Evolutionary conservation across 2,888 invertebrate genomes (phyloP).

Genomic region (Pegoplata infirma): DNA sequence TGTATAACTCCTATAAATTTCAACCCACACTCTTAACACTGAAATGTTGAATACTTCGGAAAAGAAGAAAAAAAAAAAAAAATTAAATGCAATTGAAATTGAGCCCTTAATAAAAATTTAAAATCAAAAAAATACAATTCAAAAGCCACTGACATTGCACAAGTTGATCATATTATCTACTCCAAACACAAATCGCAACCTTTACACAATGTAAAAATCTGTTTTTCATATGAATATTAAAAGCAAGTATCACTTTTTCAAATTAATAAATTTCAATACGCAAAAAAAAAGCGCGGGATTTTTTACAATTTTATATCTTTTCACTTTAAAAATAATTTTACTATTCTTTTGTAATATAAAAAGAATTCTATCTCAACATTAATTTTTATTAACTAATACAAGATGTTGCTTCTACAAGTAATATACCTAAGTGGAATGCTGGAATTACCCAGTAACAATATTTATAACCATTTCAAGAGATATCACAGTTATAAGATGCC

Average conservation of each 20-base stretch:
- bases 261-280: not conserved
- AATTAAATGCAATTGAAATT: constrained; percentile 18
- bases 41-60: not conserved
- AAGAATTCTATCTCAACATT: constrained; percentile 9
- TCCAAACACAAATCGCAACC: not conserved
- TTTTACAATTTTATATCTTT: not conserved
- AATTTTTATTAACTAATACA: not conserved
- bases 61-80: not conserved
- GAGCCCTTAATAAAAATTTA: constrained; percentile 20
- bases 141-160: constrained; percentile 34
- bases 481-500: no score
- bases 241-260: constrained; percentile 12
- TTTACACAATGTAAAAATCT: not conserved
- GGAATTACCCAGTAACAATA: no score
- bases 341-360: constrained; percentile 18
- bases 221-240: not conserved
- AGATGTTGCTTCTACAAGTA: not conserved
- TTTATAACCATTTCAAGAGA: no score
- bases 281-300: not conserved
- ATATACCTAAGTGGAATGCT: no score
- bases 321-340: not conserved
- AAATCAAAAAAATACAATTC: constrained; percentile 7
- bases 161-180: constrained; percentile 24
- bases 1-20: constrained; percentile 42
- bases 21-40: constrained; percentile 38